Evolutionary conservation across 2,888 invertebrate genomes (phyloP), one percentile per base, ranked within the genome.

Genomic region (Teinopalpus imperialis): DNA sequence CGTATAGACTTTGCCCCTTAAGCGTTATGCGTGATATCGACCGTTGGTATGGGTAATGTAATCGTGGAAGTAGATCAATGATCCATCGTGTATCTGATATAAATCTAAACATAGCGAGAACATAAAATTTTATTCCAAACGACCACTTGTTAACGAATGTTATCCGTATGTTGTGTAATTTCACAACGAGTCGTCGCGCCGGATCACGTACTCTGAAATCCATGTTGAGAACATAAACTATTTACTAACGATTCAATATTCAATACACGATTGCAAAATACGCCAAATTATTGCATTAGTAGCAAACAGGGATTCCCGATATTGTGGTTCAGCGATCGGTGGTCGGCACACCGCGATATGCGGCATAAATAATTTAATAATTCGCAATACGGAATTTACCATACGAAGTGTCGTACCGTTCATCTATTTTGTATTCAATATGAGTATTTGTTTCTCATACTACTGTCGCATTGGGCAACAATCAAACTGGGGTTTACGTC

Each of bases 241-340:
- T 88, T 88, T 87, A 87, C 80, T 57, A 72, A 79, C 81, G 78
- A 81, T 85, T 86, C 81, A 86, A 86, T 86, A 88, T 88, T 87
- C 88, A 85, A 87, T 85, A 81, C 81, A 80, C 82, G 83, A 86
- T 86, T 85, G 85, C 81, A 87, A 88, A 87, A 88, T 88, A 87
- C 87, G 80, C 87, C 87, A 88, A 88, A 88, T 88, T 88, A 88
- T 88, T 88, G 85, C 86, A 87, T 88, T 87, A 88, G 85, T 79
- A 81, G 78, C 71, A 76, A 83, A 80, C 80, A 80, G 87, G 88
- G 87, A 88, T 87, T 88, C 87, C 88, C 86, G 78, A 87, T 88
- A 87, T 82, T 86, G 86, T 81, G 86, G 87, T 85, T 80, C 81
- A 79, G 85, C 75, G 86, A 76, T 85, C 85, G 80, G 71, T 63